Percentiles rank a stretch among this genome's conserved stretches.
These are phyloP conservation scores for Nyctibius bracteatus DNA, from an alignment of 2,113 vertebrate genomes.

Conservation along the genomic window DNA sequence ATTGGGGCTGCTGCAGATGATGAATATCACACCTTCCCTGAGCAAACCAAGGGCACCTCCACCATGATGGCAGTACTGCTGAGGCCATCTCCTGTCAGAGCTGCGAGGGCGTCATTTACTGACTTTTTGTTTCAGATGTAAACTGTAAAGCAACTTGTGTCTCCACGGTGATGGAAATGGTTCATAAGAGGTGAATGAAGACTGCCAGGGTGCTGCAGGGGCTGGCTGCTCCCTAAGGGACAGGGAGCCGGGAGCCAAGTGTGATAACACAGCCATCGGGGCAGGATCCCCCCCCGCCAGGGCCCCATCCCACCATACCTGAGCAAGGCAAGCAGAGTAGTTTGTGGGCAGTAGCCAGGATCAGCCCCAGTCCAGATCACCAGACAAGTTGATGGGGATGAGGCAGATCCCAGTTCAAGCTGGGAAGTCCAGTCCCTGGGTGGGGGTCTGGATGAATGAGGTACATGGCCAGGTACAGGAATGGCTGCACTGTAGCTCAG, in stretches of 20 bases:
- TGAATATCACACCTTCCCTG: neutral
- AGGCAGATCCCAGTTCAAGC: neutral
- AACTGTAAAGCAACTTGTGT: neutral
- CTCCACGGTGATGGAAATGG: neutral
- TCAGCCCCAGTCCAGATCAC: neutral
- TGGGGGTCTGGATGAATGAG: neutral
- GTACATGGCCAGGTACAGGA: neutral
- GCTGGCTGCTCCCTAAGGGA: neutral
- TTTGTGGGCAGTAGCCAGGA: neutral
- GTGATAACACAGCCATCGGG: fast-evolving
- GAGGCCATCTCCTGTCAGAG: neutral
- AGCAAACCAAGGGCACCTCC: neutral
- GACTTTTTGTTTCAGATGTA: neutral
- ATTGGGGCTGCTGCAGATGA: neutral
- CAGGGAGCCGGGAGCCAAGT: neutral
- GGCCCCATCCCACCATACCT: fast-evolving
- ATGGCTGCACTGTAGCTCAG: neutral
- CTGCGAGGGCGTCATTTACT: neutral
- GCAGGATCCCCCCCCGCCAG: neutral
- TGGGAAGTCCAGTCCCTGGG: fast-evolving
- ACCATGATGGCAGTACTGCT: neutral
- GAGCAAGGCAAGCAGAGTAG: neutral
- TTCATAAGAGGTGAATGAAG: neutral
- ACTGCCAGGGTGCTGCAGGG: fast-evolving
- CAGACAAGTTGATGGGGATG: neutral